Base-by-base conservation (phyloP, 1,140 invertebrate species). In the Hestina assimilis region DNA sequence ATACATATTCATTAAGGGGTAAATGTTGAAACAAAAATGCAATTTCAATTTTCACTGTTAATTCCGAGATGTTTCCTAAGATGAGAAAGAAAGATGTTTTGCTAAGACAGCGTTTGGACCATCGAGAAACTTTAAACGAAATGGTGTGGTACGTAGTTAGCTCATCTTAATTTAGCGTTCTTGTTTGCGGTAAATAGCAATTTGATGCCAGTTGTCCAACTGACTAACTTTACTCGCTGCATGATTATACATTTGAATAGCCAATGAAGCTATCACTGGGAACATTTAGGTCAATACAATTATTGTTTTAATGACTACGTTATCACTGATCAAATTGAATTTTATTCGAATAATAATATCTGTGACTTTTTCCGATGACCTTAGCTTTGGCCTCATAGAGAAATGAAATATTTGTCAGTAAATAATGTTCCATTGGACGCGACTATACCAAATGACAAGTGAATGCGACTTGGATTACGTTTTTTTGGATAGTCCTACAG, bases 101-200 rank as follows among this genome's bases (percentile, higher is more conserved):
- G 57, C 26, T 54, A 66, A 75, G 51, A 46, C 47, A 19, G 26
- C 45, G 57, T 56, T 52, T 41, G 52, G 41, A 45, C 55, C 51
- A 8, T 28, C 23, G 54, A 58, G 48, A 26, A 56, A 67, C 46
- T 55, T 69, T 17, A 24, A 42, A 41, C 17, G 35, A 56, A 67
- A 63, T 58, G 63, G 61, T 63, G 66, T 54, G 51, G 59, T 53
- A 73, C 61, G 65, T 74, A 72, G 71, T 78, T 71, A 69, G 68
- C 70, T 75, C 72, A 75, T 80, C 78, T 86, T 82, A 81, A 80
- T 81, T 83, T 83, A 76, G 63, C 66, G 65, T 67, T 72, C 80
- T 84, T 84, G 80, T 86, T 86, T 81, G 79, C 59, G 81, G 78
- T 76, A 83, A 83, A 84, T 77, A 83, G 60, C 72, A 80, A 83